These are phyloP conservation scores for Parascotia fuliginaria DNA, from an alignment of 2,888 invertebrate species.

Conservation along the genomic window DNA sequence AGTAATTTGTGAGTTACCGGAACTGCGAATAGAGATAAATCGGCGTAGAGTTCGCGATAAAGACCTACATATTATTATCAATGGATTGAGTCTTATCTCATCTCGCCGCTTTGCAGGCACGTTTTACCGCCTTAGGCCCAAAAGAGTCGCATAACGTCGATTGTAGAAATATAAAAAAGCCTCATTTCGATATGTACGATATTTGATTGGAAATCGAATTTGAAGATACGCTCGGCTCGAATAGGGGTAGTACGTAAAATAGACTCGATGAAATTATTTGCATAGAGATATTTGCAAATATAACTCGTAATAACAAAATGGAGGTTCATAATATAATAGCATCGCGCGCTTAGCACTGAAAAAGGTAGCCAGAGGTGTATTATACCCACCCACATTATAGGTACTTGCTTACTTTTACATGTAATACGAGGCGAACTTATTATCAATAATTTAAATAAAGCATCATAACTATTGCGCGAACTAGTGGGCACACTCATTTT, in stretches of 20 bases:
- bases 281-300: not conserved
- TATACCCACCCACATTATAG: too few relatives aligned
- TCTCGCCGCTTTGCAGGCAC: slow-evolving; percentile 30
- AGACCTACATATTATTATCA: slow-evolving; percentile 38
- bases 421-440: too few relatives aligned
- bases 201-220: slow-evolving; percentile 32
- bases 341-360: too few relatives aligned
- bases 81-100: slow-evolving; percentile 34
- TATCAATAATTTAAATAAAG: too few relatives aligned
- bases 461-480: too few relatives aligned
- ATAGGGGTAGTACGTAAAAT: not conserved
- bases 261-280: not conserved
- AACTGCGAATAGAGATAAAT: slow-evolving; percentile 44
- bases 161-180: slow-evolving; percentile 32
- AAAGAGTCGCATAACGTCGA: slow-evolving; percentile 23
- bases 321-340: not conserved
- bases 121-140: slow-evolving; percentile 17
- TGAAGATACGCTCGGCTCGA: slow-evolving; percentile 8
- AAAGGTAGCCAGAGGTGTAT: too few relatives aligned
- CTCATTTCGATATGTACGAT: slow-evolving; percentile 30
- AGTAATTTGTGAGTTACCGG: slow-evolving; percentile 52
- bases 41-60: slow-evolving; percentile 38
- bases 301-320: not conserved
- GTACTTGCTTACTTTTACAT: too few relatives aligned
- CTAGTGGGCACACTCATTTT: too few relatives aligned